These are phyloP conservation scores for Cerceris ruficornis DNA, from an alignment of 2,888 invertebrate genomes.

Conservation along the genomic window DNA sequence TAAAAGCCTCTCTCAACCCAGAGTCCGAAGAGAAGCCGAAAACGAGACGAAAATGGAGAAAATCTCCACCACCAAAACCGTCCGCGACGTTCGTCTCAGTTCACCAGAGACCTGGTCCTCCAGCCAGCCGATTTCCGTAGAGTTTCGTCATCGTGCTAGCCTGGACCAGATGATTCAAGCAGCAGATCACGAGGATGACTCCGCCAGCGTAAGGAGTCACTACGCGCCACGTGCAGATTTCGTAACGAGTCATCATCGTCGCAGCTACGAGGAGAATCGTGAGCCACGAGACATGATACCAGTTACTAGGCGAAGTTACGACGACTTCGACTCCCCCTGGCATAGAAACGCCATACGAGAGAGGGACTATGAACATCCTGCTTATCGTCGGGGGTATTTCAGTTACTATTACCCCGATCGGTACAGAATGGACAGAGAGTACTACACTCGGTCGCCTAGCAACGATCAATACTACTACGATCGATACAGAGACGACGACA, in stretches of 20 bases:
- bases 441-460: slow-evolving; percentile 66
- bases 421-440: slow-evolving; percentile 76
- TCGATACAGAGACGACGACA: slow-evolving; percentile 74
- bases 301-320: slow-evolving; percentile 62
- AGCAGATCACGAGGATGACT: slow-evolving; percentile 47
- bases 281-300: slow-evolving; percentile 73
- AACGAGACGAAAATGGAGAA: slow-evolving; percentile 70
- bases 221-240: slow-evolving; percentile 76
- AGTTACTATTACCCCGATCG: slow-evolving; percentile 73
- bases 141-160: slow-evolving; percentile 71
- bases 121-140: slow-evolving; percentile 74
- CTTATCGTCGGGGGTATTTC: slow-evolving; percentile 58
- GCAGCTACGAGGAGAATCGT: slow-evolving; percentile 70
- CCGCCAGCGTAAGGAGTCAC: slow-evolving; percentile 53
- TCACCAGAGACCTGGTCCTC: slow-evolving; percentile 75
- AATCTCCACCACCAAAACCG: slow-evolving; percentile 69
- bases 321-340: slow-evolving; percentile 70
- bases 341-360: slow-evolving; percentile 61
- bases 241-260: slow-evolving; percentile 74
- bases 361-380: slow-evolving; percentile 67
- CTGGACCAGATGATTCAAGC: slow-evolving; percentile 66
- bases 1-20: slow-evolving; percentile 2
- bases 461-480: slow-evolving; percentile 69
- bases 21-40: slow-evolving; percentile 65
- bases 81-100: slow-evolving; percentile 71